Evolutionary conservation across 2,888 invertebrate genomes (phyloP), one percentile per base, ranked within the genome.

Genomic region (Trichopoda pennipes): DNA sequence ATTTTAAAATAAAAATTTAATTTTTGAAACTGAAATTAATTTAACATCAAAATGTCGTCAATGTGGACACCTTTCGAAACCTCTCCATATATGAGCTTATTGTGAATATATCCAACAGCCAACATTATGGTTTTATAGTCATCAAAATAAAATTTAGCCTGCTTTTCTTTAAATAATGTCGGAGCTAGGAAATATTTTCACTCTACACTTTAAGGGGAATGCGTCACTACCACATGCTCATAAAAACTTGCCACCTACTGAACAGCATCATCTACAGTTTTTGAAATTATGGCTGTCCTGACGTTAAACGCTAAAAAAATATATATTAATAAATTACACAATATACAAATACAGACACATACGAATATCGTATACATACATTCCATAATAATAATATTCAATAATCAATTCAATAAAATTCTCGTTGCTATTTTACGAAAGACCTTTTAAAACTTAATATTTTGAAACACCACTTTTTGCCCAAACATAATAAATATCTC

Each of bases 11-110:
- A 16, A 68, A 81, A 81, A 85, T 86, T 86, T 86, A 86, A 86
- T 86, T 86, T 86, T 86, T 86, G 85, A 81, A 85, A 86, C 87
- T 86, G 86, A 87, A 87, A 86, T 87, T 85, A 86, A 85, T 69
- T 69, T 12, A 51, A 69, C 38, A 64, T 23, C 42, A 69, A 70
- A 77, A 56, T 28, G 28, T 28, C 28, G 28, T 4, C 28, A 28
- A 28, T 32, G 51, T 74, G 77, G 53, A 69, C 70, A 44, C 17
- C 47, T 66, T 81, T 70, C 53, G 1, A 17, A 38, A 38, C 10
- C 38, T n/a, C n/a, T n/a, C n/a, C n/a, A n/a, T n/a, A n/a, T n/a
- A 10, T 38, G 12, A 38, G n/a, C n/a, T 44, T 14, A 6, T 14
- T n/a, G 2, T 2, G n/a, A 42, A 42, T 12, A 3, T 42, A 42